Base-by-base conservation (phyloP, 2,797 vertebrate species). In the Adrianichthys oophorus region DNA sequence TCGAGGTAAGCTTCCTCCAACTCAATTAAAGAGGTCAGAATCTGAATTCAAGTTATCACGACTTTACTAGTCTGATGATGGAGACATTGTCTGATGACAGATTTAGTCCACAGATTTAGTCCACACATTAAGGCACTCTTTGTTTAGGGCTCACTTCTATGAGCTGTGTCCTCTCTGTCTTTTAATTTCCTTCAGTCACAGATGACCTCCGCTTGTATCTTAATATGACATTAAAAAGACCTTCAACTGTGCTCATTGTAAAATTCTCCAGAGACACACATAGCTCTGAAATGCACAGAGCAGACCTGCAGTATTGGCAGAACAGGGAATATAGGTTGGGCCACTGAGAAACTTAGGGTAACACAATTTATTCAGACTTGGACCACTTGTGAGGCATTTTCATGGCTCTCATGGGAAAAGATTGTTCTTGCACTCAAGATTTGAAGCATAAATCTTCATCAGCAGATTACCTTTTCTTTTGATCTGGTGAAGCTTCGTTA, bases 281-380 rank as follows among this genome's bases (percentile, higher is more conserved):
- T 18, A 66, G 66, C 64, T 66, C 73, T 70, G 52, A 80, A 70
- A 75, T 88, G 86, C 78, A 88, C 24, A 87, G 76, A 87, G 78
- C 87, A 90, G 87, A 48, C 79, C 84, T 78, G 80, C 64, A 65
- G 63, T 56, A 63, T 73, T 85, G 86, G 85, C 83, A 80, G 72
- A 24, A 53, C 62, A 78, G 56, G 58, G 52, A 57, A 73, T 79
- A 72, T 58, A 70, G 76, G 81, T 74, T 80, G 82, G 78, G 75
- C 71, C 64, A 51, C 46, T 47, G 61, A 63, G 68, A 77, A 80
- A 79, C 65, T 68, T 70, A 77, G 70, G 69, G 80, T 74, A 85
- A 77, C 56, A 61, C 52, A 67, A 78, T 76, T 72, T 76, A 78
- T 83, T 80, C 65, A 61, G 69, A 78, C 65, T 65, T 17, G 5